phyloP scores from a whole-genome alignment of 2,888 invertebrate genomes.

The Trachelus stipa region DNA sequence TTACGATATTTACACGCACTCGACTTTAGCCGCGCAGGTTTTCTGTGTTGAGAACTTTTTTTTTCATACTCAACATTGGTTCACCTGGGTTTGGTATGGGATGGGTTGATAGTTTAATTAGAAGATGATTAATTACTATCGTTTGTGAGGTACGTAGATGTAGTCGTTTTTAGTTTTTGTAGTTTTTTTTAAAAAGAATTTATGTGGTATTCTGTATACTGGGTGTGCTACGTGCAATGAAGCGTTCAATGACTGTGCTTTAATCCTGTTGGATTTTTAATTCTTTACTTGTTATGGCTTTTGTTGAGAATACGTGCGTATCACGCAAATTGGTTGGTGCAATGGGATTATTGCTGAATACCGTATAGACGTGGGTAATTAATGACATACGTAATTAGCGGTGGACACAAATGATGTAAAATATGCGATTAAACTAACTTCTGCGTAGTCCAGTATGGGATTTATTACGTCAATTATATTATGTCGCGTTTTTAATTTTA shows the following conservation, averaged over 20 bases:
- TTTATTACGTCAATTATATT: neutral
- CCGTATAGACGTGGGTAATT: neutral
- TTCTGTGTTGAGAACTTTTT: neutral
- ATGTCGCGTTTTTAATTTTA: no score
- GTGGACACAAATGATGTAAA: neutral
- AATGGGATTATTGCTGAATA: neutral
- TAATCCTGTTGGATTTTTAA: neutral
- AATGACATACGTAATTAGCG: neutral
- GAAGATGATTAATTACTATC: neutral
- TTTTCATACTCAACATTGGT: neutral
- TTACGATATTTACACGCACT: neutral
- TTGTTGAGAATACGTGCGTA: neutral
- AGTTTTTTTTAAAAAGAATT: neutral
- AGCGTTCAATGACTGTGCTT: neutral
- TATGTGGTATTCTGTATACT: neutral
- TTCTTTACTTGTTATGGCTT: neutral
- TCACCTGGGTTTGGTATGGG: neutral
- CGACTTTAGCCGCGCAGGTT: neutral
- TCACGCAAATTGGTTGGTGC: neutral
- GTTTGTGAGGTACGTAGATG: neutral
- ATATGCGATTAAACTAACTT: neutral
- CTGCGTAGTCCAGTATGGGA: neutral
- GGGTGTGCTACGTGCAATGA: neutral
- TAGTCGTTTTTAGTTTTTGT: neutral
- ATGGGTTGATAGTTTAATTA: neutral